Base-by-base conservation (phyloP, 2,888 invertebrate genomes). In the Rugalucina vietnamica region DNA sequence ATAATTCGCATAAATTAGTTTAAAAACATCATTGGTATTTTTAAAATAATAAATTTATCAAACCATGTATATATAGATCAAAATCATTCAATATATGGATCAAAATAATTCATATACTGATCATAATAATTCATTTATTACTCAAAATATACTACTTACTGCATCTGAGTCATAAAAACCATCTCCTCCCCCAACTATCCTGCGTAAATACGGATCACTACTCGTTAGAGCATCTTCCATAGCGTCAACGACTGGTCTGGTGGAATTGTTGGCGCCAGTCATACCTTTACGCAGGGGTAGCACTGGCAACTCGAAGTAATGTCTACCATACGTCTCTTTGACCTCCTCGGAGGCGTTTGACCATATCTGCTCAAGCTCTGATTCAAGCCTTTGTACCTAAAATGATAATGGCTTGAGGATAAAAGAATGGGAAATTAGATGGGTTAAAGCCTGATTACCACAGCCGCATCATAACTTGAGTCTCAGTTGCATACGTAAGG, bases 361-460 rank as follows among this genome's bases (percentile, higher is more conserved):
- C 72, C 72, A 72, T 27, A 72, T 43, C 43, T 72, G 39, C 37
- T 72, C 72, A n/a, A 43, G 21, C 39, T 72, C 72, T 27, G 29
- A 39, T 72, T 72, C 72, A 24, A 72, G 24, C 24, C 72, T 37
- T 29, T n/a, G n/a, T n/a, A n/a, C n/a, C n/a, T n/a, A n/a, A n/a
- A n/a, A n/a, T n/a, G n/a, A n/a, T n/a, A n/a, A n/a, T 43, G 8
- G 18, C 18, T 12, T 12, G 43, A 12, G 8, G 8, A 43, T 43
- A 12, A 18, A 18, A 43, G 43, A 43, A 12, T 12, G 18, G 43
- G 43, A 18, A 12, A 12, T 12, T 43, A 18, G 8, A 43, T 8
- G 43, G 10, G 43, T 12, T 18, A 8, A 43, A 18, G 8, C 43
- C 10, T 12, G 18, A 43, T 43, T 43, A 18, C 43, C 18, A 43